Conservation (phyloP, 2,797 vertebrate species). For the Schizopygopsis pylzovi region DNA sequence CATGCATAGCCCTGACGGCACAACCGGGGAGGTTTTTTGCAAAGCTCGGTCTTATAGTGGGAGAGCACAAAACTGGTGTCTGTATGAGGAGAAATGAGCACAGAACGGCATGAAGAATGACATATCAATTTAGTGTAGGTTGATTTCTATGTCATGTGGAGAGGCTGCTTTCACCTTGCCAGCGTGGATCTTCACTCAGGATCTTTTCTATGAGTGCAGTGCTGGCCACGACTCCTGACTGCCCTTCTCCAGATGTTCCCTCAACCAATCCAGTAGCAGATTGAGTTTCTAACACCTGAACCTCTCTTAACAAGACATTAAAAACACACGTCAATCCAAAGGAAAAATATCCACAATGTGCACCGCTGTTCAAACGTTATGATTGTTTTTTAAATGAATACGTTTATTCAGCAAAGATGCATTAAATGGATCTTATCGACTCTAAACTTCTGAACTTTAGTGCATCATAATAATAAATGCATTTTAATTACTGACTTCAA, state of each 20-base stretch:
- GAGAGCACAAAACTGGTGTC: constrained; percentile 95
- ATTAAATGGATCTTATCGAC: neutral
- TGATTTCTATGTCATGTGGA: neutral
- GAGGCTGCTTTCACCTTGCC: constrained; percentile 85
- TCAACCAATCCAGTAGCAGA: constrained; percentile 87
- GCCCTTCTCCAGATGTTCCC: constrained; percentile 87
- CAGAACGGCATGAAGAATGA: constrained; percentile 14
- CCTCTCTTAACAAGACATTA: constrained; percentile 80
- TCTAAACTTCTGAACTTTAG: neutral
- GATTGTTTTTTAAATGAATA: neutral
- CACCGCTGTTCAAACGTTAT: neutral
- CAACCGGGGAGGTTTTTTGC: constrained; percentile 96
- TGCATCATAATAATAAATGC: neutral
- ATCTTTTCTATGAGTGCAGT: constrained; percentile 98
- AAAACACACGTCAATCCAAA: neutral
- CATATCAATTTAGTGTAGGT: neutral
- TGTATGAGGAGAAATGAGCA: constrained; percentile 60
- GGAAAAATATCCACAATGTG: neutral
- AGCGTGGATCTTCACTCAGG: constrained; percentile 94
- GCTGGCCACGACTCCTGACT: constrained; percentile 94
- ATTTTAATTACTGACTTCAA: neutral
- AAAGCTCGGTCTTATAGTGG: constrained; percentile 98
- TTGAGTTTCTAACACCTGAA: constrained; percentile 95
- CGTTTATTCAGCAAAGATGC: neutral
- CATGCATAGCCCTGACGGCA: constrained; percentile 99